Percentiles rank a stretch among this genome's conserved stretches.
phyloP scores from a whole-genome alignment of 2,797 vertebrate species.

The Ctenosaura bakeri region DNA sequence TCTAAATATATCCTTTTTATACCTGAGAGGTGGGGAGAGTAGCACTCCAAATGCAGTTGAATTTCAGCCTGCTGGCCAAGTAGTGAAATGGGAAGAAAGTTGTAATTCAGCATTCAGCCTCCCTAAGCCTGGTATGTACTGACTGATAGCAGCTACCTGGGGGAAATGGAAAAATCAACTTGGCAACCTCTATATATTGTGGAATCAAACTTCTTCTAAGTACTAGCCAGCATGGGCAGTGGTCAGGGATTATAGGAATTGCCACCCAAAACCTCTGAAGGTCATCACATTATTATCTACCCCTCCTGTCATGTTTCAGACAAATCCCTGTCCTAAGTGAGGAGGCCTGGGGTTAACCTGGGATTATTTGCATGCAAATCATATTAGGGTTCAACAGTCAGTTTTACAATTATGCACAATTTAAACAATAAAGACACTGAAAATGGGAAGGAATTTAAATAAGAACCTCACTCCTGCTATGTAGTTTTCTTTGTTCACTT shows the following conservation, averaged over 20 bases:
- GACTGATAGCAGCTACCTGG: too few relatives aligned
- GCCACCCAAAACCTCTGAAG: too few relatives aligned
- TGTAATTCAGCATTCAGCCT: too few relatives aligned
- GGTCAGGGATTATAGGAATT: too few relatives aligned
- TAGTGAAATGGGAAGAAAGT: background rate
- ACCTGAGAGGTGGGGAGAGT: background rate
- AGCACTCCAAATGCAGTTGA: background rate
- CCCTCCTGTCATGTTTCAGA: too few relatives aligned
- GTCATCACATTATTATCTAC: too few relatives aligned
- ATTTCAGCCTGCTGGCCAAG: background rate
- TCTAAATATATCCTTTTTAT: too few relatives aligned
- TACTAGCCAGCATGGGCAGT: too few relatives aligned
- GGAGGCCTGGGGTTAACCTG: background rate
- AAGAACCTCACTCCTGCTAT: background rate
- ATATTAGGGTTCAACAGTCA: background rate
- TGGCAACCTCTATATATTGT: too few relatives aligned
- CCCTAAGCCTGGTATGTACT: too few relatives aligned
- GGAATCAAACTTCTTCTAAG: too few relatives aligned
- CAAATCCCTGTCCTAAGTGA: background rate
- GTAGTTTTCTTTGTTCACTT: slow-evolving; percentile 9
- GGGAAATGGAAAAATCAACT: too few relatives aligned
- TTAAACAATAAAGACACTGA: background rate
- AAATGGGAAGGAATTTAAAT: background rate
- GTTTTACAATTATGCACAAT: background rate
- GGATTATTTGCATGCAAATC: background rate